phyloP scores from a whole-genome alignment of 2,113 vertebrate genomes.

The Callospermophilus lateralis region DNA sequence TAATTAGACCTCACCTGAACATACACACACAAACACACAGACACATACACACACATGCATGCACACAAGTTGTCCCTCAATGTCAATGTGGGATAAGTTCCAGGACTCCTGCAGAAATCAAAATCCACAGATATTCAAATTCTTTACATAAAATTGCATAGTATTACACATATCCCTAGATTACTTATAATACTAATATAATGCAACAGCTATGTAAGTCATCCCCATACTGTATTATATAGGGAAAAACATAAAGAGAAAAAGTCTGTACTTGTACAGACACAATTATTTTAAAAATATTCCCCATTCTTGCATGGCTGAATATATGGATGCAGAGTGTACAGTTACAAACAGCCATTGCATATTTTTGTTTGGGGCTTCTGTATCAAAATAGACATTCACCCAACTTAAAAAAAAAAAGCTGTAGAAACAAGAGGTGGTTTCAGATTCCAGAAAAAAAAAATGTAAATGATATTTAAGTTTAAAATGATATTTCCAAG shows the following conservation, averaged over 20 bases:
- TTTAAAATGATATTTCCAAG: slow-evolving; percentile 23
- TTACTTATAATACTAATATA: not conserved
- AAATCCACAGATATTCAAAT: not conserved
- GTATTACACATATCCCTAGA: not conserved
- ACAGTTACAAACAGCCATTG: not conserved
- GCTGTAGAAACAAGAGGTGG: not conserved
- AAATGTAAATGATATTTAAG: not conserved
- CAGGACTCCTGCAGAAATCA: not conserved
- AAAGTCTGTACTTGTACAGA: not conserved
- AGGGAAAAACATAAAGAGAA: not conserved
- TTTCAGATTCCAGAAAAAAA: slow-evolving; percentile 1
- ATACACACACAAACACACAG: not conserved
- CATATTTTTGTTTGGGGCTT: not conserved
- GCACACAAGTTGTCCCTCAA: not conserved
- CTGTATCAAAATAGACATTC: not conserved
- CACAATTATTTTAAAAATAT: not conserved
- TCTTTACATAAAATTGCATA: not conserved
- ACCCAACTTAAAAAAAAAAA: not conserved
- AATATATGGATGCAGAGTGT: not conserved
- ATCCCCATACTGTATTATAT: not conserved
- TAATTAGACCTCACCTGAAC: not conserved
- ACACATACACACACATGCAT: not conserved
- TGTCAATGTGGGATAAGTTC: not conserved
- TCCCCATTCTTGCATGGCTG: not conserved
- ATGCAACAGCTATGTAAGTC: not conserved